These are phyloP conservation scores for Tinea trinotella DNA, from an alignment of 2,888 invertebrate species.

Conservation along the genomic window DNA sequence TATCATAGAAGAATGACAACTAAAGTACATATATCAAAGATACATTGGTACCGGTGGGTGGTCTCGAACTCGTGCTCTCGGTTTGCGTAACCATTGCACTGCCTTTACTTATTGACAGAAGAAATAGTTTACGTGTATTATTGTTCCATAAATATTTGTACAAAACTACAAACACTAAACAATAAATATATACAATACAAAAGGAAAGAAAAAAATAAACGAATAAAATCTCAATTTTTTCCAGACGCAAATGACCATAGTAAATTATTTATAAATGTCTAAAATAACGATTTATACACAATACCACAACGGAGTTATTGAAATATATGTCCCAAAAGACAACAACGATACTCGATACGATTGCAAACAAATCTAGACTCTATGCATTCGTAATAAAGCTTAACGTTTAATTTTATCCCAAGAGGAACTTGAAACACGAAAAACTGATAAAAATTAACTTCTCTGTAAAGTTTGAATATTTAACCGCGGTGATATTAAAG, in stretches of 20 bases:
- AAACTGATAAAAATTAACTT: not conserved
- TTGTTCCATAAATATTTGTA: too few relatives aligned
- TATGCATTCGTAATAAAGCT: not conserved
- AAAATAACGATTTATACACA: slow-evolving; percentile 61
- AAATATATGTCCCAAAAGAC: slow-evolving; percentile 66
- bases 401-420: not conserved
- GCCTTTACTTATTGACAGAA: too few relatives aligned
- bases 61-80: too few relatives aligned
- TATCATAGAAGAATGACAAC: too few relatives aligned
- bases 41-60: too few relatives aligned
- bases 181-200: too few relatives aligned
- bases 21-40: too few relatives aligned
- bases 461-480: not conserved
- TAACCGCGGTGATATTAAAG: too few relatives aligned
- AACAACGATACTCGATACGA: slow-evolving; percentile 25
- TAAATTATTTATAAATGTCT: slow-evolving; percentile 33
- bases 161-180: too few relatives aligned
- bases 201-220: not conserved
- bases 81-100: too few relatives aligned
- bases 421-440: not conserved
- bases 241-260: slow-evolving; percentile 7
- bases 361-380: slow-evolving; percentile 32
- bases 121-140: too few relatives aligned
- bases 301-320: slow-evolving; percentile 57
- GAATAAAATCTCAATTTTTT: not conserved